Base-by-base conservation (phyloP, 2,113 vertebrate genomes). In the Ranitomeya variabilis region DNA sequence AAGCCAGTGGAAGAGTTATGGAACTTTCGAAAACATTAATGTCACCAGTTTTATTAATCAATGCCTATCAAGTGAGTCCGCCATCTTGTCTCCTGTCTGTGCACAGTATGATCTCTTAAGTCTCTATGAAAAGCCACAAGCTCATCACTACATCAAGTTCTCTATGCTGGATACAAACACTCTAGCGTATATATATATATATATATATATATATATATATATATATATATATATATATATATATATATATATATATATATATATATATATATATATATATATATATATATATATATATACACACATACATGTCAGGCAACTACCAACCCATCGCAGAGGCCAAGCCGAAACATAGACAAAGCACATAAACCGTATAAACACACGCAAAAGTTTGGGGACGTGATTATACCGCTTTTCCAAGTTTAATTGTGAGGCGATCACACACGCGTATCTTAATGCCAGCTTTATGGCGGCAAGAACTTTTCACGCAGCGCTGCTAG, bases 381-480 rank as follows among this genome's bases (percentile, higher is more conserved):
- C 66, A 45, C 13, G 55, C 13, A 83, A 84, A 84, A 84, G 64
- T 84, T 84, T 71, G 62, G 82, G 64, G 64, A 84, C 15, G 12
- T 21, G 59, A 83, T 83, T 66, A 66, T 69, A 54, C 45, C 82
- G 71, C 45, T 69, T 84, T 84, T 51, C 62, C 19, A 83, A 83
- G 60, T 67, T 83, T 83, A 83, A 80, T 54, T 80, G 51, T 69
- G 21, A 81, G 52, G 31, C 62, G 60, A 66, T 78, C 86, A 87
- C 62, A 81, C 31, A 81, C 31, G 86, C 51, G 77, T 69, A 37
- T 52, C 78, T 81, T 81, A 87, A 87, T 80, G 78, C 77, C 86
- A 87, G 86, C 86, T 87, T 87, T 87, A 87, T 81, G 78, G 86
- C 55, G 77, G 52, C 52, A 80, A 87, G 45, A 80, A 87, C 64